Conservation (phyloP, 2,888 invertebrate species). For the Hemicrepidius hirtus region DNA sequence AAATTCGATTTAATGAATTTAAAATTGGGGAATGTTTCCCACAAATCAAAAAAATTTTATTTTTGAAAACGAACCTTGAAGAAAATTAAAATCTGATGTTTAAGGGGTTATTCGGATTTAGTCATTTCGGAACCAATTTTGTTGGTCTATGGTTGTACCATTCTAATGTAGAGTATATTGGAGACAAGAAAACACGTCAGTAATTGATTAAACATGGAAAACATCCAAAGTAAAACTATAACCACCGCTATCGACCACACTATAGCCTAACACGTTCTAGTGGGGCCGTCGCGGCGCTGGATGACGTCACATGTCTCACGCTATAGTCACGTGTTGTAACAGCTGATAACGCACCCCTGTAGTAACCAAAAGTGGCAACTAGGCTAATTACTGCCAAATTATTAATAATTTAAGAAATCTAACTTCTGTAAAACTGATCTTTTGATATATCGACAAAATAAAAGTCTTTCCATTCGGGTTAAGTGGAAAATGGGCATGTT, state of each 20-base stretch:
- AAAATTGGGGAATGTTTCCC: background rate
- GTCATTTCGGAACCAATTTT: constrained; percentile 5
- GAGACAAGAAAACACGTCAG: constrained; percentile 26
- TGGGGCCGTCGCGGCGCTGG: constrained; percentile 59
- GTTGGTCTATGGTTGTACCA: constrained; percentile 17
- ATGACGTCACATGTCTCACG: constrained; percentile 60
- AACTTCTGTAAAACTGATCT: background rate
- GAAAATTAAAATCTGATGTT: background rate
- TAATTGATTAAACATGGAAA: constrained; percentile 55
- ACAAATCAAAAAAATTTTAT: too few species aligned
- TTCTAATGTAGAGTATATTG: constrained; percentile 23
- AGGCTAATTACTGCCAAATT: constrained; percentile 43
- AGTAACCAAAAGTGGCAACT: constrained; percentile 41
- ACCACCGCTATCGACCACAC: constrained; percentile 57
- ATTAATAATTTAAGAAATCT: constrained; percentile 23
- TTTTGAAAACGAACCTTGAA: too few species aligned
- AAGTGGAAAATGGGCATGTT: too few species aligned
- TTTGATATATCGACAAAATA: background rate
- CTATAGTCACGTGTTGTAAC: constrained; percentile 59
- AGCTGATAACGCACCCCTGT: constrained; percentile 58
- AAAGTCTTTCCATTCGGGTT: too few species aligned
- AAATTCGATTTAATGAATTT: constrained; percentile 4
- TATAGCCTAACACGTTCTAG: constrained; percentile 54
- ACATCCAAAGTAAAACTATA: constrained; percentile 53
- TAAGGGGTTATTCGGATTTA: background rate